Evolutionary conservation across 2,888 invertebrate genomes (phyloP), one percentile per base, ranked within the genome.

Genomic region (Antheraea yamamai): DNA sequence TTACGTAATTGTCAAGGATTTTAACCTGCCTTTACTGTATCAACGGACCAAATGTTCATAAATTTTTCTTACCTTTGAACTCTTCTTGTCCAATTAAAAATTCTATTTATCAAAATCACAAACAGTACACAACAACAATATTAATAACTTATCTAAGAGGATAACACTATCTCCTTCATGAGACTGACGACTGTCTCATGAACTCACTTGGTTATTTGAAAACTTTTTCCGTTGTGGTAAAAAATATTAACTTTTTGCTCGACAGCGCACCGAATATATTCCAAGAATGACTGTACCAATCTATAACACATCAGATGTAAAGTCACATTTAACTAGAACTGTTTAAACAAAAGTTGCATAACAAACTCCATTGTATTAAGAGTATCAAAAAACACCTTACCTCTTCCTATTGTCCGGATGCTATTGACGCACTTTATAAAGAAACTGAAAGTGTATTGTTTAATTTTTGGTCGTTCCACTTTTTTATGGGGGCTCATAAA

Each of bases 401-500:
- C 85, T 85, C 84, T 80, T 87, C 83, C 80, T 81, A 79, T 82
- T 81, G 81, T 80, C 80, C 80, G 77, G 77, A 79, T 77, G 76
- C 82, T 80, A 86, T 93, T 91, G 86, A 88, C 77, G 75, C 75
- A 76, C 86, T 93, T 94, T 94, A 94, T 94, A 95, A 92, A 93
- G 95, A 95, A 95, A 95, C 87, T 92, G 95, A 95, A 93, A 95
- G 95, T 95, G 85, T 82, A 92, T 94, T 94, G 95, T 94, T 83
- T 77, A 78, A 84, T 83, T 82, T 85, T 88, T 87, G 85, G 81
- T 84, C 84, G 84, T 81, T 81, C 77, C 82, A 74, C 30, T 76
- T 85, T 91, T 90, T 91, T 90, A 88, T 87, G 85, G 88, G 80
- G 77, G 79, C 78, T 84, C 88, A 89, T 93, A 94, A 94, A 94